A percentile compares a stretch with the other conserved stretches of the same genome.
These are phyloP conservation scores for Octomys mimax DNA, from an alignment of 2,797 vertebrate species.

Conservation along the genomic window DNA sequence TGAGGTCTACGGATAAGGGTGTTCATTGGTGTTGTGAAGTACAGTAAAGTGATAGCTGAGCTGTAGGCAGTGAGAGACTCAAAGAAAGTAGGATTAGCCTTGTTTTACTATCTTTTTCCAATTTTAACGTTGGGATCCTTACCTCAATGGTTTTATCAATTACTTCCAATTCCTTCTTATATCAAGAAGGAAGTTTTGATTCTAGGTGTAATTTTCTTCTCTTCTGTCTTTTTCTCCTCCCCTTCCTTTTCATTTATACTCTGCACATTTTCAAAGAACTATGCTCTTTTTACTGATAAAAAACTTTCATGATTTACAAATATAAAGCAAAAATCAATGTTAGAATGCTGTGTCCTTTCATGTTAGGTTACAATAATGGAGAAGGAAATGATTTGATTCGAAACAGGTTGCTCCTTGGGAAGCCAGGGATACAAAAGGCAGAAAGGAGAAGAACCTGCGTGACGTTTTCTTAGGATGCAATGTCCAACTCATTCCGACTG, in stretches of 20 bases:
- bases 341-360: neutral
- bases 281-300: neutral
- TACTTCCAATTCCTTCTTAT: neutral
- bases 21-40: neutral
- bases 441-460: neutral
- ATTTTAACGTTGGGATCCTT: neutral
- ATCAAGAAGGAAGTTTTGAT: slow-evolving; percentile 8
- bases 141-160: neutral
- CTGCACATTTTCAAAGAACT: neutral
- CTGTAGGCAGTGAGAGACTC: neutral
- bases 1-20: neutral
- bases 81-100: neutral
- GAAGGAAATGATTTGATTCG: neutral
- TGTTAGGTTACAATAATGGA: neutral
- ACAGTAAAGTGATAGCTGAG: neutral
- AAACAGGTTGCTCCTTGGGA: slow-evolving; percentile 10
- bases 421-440: neutral
- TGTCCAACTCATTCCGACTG: neutral
- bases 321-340: neutral
- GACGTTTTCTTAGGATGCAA: neutral
- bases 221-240: neutral
- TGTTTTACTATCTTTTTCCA: neutral
- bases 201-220: slow-evolving; percentile 30
- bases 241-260: neutral
- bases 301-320: neutral